Evolutionary conservation across 2,888 invertebrate genomes (phyloP).

Genomic region (Corbicula japonica): DNA sequence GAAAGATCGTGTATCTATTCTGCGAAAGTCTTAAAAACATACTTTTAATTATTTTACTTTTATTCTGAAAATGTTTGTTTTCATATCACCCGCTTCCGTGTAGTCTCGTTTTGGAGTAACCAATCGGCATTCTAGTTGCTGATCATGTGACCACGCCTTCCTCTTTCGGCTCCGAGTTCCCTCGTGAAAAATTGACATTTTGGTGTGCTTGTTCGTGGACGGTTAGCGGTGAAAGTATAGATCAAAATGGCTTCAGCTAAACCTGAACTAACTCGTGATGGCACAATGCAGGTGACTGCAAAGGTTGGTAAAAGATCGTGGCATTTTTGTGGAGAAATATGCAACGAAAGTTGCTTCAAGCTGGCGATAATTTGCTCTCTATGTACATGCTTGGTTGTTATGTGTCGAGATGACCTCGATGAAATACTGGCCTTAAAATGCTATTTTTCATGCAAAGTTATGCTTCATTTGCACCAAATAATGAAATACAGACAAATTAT

Average conservation of each 20-base stretch:
- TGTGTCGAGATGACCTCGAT: constrained; percentile 30
- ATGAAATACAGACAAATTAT: too few species aligned
- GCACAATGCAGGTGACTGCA: constrained; percentile 84
- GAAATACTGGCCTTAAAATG: neutral
- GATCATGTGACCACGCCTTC: constrained; percentile 83
- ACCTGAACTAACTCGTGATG: constrained; percentile 77
- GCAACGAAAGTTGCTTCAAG: constrained; percentile 6
- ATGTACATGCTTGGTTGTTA: constrained; percentile 10
- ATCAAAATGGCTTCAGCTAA: constrained; percentile 81
- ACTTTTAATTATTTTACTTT: too few species aligned
- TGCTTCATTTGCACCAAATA: too few species aligned
- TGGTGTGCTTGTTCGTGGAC: constrained; percentile 65
- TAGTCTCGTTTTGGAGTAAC: constrained; percentile 70
- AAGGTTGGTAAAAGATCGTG: constrained; percentile 75
- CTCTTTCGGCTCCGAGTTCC: constrained; percentile 69
- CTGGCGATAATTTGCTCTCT: constrained; percentile 4
- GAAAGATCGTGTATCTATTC: too few species aligned
- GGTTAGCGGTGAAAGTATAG: constrained; percentile 66
- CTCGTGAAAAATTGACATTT: constrained; percentile 80
- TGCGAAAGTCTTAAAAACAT: too few species aligned
- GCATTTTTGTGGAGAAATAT: constrained; percentile 29
- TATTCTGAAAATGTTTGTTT: constrained; percentile 69
- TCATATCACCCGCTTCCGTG: constrained; percentile 78
- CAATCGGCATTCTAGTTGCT: constrained; percentile 72
- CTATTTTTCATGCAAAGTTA: neutral